Evolutionary conservation across 1,140 invertebrate species (phyloP), one percentile per base, ranked within the genome.

Genomic region (Colletes gigas): DNA sequence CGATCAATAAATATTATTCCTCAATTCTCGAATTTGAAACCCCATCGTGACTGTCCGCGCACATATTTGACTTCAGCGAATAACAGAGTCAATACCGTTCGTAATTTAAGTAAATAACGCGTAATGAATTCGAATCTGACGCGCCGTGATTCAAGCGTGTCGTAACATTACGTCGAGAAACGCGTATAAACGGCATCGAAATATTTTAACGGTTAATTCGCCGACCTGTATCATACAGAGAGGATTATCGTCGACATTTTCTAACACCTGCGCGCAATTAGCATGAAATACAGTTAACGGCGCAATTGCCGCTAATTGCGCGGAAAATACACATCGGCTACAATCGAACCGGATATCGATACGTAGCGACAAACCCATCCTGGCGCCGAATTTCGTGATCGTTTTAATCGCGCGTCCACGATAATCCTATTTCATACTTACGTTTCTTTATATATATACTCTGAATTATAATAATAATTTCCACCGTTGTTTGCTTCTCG

Each of bases 171-270:
- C n/a, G n/a, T 19, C 3, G n/a, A 9, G 21, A 39, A 12, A 62
- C n/a, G 1, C 59, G 19, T 12, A 30, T 1, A 21, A 10, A 9
- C 17, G n/a, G 30, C 30, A 30, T 30, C n/a, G n/a, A 10, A 59
- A 59, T 21, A 21, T 59, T 59, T 59, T 6, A 21, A n/a, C 57
- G 21, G 2, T 30, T 21, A 73, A 73, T 59, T 59, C 47, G 71
- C 1, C 21, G 21, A 59, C 0, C 60, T n/a, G n/a, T 10, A 39
- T 9, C 47, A 15, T 41, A 39, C 39, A 54, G 30, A 50, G 17
- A 30, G n/a, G 47, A 74, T 74, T 57, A 76, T 76, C 41, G 55
- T 19, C 44, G 75, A 78, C 70, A 78, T 62, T 78, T 78, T 78
- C 76, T 62, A 71, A 78, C 67, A 78, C 55, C 67, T 71, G 76